These are phyloP conservation scores for Scaptomyza caliginosa DNA, from an alignment of 2,888 invertebrate genomes.

Conservation along the genomic window DNA sequence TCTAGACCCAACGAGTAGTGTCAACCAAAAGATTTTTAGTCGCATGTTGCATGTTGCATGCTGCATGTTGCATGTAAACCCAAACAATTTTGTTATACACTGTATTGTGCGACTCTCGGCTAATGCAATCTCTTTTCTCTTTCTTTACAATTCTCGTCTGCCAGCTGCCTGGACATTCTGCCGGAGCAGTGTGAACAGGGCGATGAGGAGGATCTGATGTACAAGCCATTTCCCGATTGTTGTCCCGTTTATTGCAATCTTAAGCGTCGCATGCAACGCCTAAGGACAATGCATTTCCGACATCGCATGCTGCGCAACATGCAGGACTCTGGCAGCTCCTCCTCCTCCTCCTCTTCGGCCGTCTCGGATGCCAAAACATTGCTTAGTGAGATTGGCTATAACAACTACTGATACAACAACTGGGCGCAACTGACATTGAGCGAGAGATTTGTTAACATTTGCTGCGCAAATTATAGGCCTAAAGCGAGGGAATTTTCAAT, in stretches of 20 bases:
- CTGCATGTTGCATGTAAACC: neutral
- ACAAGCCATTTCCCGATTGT: conserved; percentile 83
- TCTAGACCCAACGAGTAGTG: conserved; percentile 83
- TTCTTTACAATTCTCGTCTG: neutral
- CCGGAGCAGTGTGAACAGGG: conserved; percentile 83
- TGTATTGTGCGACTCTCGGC: conserved; percentile 8
- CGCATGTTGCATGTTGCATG: conserved; percentile 39
- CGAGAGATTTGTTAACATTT: conserved; percentile 21
- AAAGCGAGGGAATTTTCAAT: no score
- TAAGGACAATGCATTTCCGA: conserved; percentile 81
- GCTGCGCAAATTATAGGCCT: conserved; percentile 11
- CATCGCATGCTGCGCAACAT: conserved; percentile 80
- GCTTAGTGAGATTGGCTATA: conserved; percentile 78
- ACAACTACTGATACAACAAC: conserved; percentile 55
- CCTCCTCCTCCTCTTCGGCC: conserved; percentile 16
- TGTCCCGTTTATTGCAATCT: conserved; percentile 83
- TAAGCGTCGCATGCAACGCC: conserved; percentile 82
- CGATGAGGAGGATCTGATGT: conserved; percentile 83
- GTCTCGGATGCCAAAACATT: conserved; percentile 57
- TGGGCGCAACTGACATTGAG: neutral
- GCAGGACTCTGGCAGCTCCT: conserved; percentile 59
- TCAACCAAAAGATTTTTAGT: conserved; percentile 58
- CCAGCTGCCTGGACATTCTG: conserved; percentile 82
- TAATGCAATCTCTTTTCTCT: conserved; percentile 39
- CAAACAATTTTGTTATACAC: neutral